Conservation (phyloP, 2,888 invertebrate species). For the Andrena marginata region DNA sequence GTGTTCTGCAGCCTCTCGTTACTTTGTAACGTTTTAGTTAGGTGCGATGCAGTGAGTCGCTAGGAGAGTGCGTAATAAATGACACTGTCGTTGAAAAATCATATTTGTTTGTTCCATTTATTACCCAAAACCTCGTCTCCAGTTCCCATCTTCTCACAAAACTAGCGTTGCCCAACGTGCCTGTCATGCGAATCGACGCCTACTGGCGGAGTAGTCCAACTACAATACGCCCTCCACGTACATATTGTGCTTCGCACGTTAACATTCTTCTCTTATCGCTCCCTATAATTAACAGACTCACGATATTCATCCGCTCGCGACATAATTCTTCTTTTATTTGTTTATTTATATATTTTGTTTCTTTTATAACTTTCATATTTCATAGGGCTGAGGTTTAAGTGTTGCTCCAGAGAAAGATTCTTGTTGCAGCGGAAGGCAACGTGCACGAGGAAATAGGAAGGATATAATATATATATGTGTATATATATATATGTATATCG, state of each 20-base stretch:
- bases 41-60: not conserved
- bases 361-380: constrained; percentile 56
- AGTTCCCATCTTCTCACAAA: constrained; percentile 61
- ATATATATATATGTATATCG: constrained; percentile 36
- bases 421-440: constrained; percentile 74
- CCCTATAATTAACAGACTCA: constrained; percentile 37
- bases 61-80: constrained; percentile 60
- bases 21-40: not conserved
- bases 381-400: constrained; percentile 58
- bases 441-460: constrained; percentile 76
- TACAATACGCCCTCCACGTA: constrained; percentile 16
- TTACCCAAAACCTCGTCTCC: constrained; percentile 77
- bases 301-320: constrained; percentile 40
- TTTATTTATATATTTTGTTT: constrained; percentile 19
- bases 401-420: constrained; percentile 61
- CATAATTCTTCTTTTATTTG: constrained; percentile 34
- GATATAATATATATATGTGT: constrained; percentile 43
- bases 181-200: constrained; percentile 36
- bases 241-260: constrained; percentile 26
- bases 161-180: constrained; percentile 44
- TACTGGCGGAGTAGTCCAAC: constrained; percentile 15
- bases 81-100: constrained; percentile 69
- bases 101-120: constrained; percentile 80
- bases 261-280: constrained; percentile 28
- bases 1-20: constrained; percentile 8